phyloP scores from a whole-genome alignment of 1,140 invertebrate genomes.

The Leguminivora glycinivorella region DNA sequence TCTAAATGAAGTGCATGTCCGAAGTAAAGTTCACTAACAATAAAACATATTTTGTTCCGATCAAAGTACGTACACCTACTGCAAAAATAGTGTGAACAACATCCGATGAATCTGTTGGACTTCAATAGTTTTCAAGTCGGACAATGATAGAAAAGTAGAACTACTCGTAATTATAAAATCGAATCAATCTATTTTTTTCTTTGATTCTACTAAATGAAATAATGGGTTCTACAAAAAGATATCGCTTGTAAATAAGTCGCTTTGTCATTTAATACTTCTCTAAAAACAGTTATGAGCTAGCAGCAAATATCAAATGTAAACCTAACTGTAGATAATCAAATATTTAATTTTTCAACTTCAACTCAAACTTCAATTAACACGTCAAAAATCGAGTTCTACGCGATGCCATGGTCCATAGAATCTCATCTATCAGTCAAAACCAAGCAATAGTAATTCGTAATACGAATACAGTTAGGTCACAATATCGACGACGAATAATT shows the following conservation, averaged over 20 bases:
- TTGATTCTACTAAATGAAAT: no score
- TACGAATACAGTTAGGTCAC: background rate
- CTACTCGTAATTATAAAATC: no score
- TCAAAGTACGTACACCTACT: no score
- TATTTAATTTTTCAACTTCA: constrained; percentile 63
- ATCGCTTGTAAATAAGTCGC: background rate
- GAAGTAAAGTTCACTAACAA: background rate
- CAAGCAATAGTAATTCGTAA: background rate
- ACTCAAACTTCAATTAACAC: constrained; percentile 48
- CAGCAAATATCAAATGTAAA: constrained; percentile 60
- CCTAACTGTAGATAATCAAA: constrained; percentile 68
- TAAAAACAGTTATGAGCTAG: constrained; percentile 45
- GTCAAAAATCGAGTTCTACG: constrained; percentile 47
- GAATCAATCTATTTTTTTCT: no score
- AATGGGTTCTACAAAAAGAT: no score
- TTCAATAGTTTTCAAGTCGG: no score
- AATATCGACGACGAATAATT: background rate
- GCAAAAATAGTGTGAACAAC: no score
- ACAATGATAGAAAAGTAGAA: no score
- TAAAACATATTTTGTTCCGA: no score
- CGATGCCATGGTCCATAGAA: background rate
- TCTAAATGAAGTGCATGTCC: background rate
- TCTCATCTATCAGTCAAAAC: background rate
- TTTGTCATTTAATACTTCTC: background rate
- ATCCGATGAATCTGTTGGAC: no score